Evolutionary conservation across 2,888 invertebrate species (phyloP).

Genomic region (Anagyrus pseudococci): DNA sequence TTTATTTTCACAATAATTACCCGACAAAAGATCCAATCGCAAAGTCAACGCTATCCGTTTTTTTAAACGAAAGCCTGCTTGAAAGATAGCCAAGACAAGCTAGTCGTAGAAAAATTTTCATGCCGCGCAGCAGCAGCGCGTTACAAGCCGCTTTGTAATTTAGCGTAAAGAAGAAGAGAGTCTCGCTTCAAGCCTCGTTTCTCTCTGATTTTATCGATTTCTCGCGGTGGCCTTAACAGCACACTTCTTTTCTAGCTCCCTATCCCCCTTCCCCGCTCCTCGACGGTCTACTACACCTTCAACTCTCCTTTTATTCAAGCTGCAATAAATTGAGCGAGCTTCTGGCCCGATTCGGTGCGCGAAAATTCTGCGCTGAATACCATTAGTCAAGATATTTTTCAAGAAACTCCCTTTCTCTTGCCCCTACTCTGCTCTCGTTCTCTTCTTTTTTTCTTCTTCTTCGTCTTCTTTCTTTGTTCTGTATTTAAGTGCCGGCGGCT

Average conservation of each 20-base stretch:
- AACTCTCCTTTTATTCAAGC: conserved; percentile 23
- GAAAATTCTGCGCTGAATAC: conserved; percentile 30
- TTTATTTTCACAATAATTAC: too few relatives aligned
- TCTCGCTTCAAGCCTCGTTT: conserved; percentile 30
- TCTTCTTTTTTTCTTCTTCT: not conserved
- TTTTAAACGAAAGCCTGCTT: conserved; percentile 9
- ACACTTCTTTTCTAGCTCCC: conserved; percentile 26
- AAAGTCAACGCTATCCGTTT: not conserved
- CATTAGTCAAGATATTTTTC: conserved; percentile 34
- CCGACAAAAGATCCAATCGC: not conserved
- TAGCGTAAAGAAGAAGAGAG: conserved; percentile 23
- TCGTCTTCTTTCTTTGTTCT: not conserved
- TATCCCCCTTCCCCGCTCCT: conserved; percentile 26
- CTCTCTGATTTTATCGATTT: conserved; percentile 43
- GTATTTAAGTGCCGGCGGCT: too few relatives aligned
- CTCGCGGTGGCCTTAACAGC: conserved; percentile 33
- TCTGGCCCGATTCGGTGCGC: conserved; percentile 32
- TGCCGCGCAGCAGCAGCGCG: conserved; percentile 17
- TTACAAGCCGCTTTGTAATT: conserved; percentile 40
- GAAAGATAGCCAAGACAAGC: conserved; percentile 1
- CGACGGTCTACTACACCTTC: conserved; percentile 21
- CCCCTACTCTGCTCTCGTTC: too few relatives aligned
- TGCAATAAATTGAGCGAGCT: conserved; percentile 25
- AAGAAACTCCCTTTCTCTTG: too few relatives aligned
- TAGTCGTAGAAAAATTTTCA: conserved; percentile 31